A percentile compares a stretch with the other conserved stretches of the same genome.
phyloP scores from a whole-genome alignment of 1,140 invertebrate genomes.

The Adoxophyes honmai region DNA sequence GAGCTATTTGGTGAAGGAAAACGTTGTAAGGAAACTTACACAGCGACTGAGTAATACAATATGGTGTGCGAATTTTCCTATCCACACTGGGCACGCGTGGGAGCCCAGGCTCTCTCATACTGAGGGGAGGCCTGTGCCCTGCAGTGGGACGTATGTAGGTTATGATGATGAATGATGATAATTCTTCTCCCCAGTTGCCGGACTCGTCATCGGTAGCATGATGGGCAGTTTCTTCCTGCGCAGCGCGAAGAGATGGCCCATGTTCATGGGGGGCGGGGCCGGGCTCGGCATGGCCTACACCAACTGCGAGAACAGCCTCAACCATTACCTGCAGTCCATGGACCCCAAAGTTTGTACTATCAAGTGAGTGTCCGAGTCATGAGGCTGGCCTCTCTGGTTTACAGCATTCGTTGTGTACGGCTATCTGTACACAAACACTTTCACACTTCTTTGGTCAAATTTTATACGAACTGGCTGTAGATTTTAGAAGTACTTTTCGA shows the following conservation, averaged over 20 bases:
- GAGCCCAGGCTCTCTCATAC: too few species aligned
- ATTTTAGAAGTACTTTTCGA: too few species aligned
- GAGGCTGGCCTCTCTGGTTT: background rate
- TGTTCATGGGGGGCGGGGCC: slow-evolving; percentile 54
- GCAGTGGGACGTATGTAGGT: background rate
- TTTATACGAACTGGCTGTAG: too few species aligned
- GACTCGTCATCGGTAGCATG: slow-evolving; percentile 58
- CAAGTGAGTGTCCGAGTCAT: background rate
- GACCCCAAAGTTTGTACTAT: background rate
- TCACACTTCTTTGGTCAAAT: too few species aligned
- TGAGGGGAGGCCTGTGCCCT: too few species aligned
- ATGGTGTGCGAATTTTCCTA: too few species aligned
- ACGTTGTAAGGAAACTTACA: too few species aligned
- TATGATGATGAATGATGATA: slow-evolving; percentile 11
- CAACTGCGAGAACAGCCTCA: slow-evolving; percentile 39
- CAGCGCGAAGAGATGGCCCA: slow-evolving; percentile 55
- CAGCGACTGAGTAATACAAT: too few species aligned
- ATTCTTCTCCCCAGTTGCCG: slow-evolving; percentile 45
- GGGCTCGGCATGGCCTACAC: slow-evolving; percentile 65
- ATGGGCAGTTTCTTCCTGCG: slow-evolving; percentile 62
- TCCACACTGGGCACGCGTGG: too few species aligned
- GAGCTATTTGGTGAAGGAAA: too few species aligned
- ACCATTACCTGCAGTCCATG: background rate
- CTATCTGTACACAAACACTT: too few species aligned
- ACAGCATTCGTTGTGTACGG: too few species aligned